Evolutionary conservation across 2,113 vertebrate species (phyloP), one percentile per base, ranked within the genome.

Genomic region (Gymnogyps californianus): DNA sequence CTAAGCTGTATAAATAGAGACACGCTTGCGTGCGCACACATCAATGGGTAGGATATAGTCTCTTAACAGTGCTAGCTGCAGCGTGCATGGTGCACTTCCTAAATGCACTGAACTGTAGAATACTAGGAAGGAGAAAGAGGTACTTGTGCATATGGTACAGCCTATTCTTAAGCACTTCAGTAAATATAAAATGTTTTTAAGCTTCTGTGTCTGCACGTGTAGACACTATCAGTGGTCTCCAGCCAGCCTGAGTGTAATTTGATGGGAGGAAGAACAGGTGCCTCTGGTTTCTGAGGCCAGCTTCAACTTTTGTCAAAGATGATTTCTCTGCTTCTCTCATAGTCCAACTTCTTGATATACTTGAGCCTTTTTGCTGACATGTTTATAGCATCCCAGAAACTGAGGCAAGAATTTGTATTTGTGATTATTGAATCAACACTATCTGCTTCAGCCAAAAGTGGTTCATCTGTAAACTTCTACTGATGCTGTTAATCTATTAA

Each of bases 1-100:
- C 11, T 18, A 28, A 72, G 36, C 36, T 78, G 4, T 54, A 40
- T 11, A 25, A 66, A 29, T 57, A 52, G 29, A 18, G 13, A 34
- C 2, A 17, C 0, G 3, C 26, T 24, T 44, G 4, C 26, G 34
- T 51, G 42, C 0, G 0, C 17, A 44, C 34, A 38, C 25, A 9
- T 70, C 34, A 15, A 2, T 25, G 11, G 31, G 9, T 32, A 13
- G 64, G 49, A 3, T 64, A 4, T 42, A 7, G 19, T 83, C 7
- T 66, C 15, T 52, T 42, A 24, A 6, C 6, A 1, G 3, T 2
- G 11, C 47, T 64, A 58, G 26, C 54, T 74, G 44, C 64, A 29
- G 38, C 32, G 36, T 17, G 19, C 0, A 0, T 52, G 29, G 34
- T 32, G 17, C 11, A 3, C 65, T 82, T 93, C 32, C 7, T 20